Base-by-base conservation (phyloP, 2,797 vertebrate species). In the Aeoliscus strigatus region DNA sequence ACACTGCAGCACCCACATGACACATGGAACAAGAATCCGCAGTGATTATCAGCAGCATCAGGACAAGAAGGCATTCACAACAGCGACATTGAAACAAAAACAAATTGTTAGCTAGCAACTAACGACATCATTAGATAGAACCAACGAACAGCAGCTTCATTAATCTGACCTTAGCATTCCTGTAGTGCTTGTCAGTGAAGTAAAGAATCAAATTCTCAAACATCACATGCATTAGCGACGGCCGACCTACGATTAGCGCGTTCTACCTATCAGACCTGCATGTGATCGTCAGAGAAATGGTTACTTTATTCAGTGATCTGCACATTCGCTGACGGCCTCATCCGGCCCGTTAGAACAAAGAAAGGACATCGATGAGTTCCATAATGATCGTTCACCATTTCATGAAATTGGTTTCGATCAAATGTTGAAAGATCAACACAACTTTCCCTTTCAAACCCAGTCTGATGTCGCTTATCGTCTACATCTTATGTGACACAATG, bases 1-100 rank as follows among this genome's bases (percentile, higher is more conserved):
- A 86, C 83, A 86, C 83, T 86, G 83, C 77, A 76, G 79, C 73
- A 77, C 66, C 72, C 74, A 83, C 68, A 75, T 74, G 72, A 79
- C 81, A 80, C 70, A 78, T 71, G 70, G 70, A 69, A 79, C 69
- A 78, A 70, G 75, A 79, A 77, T 81, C 82, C 82, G 48, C 14
- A 74, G 64, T 51, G 54, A 71, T 76, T 80, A 84, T 70, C 68
- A 63, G 66, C 63, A 82, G 61, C 52, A 66, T 58, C 26, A 50
- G 60, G 27, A 72, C 33, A 73, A 69, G 73, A 45, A 60, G 39
- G 42, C 32, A 60, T 3, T 21, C 23, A 13, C 17, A 51, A 44
- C 17, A 66, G 9, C 10, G 45, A 8, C 29, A 39, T n/a, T n/a
- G n/a, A n/a, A n/a, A n/a, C n/a, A n/a, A n/a, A n/a, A n/a, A n/a